Conservation (phyloP, 2,888 invertebrate genomes). For the Harpalus rufipes region DNA sequence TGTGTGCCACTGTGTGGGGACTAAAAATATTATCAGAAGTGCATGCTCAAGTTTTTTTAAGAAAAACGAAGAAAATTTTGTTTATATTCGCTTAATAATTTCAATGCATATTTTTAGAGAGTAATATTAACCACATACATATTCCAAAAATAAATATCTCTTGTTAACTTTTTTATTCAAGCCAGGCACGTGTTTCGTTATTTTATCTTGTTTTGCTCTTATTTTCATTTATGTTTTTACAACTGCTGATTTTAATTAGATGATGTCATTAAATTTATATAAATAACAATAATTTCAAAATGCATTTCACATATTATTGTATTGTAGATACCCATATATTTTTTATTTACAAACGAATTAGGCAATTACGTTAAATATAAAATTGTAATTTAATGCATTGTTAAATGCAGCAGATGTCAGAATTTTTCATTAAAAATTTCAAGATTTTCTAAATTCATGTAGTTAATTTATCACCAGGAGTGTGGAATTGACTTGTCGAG, state of each 20-base stretch:
- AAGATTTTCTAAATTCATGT: no score
- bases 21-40: no score
- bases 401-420: not conserved
- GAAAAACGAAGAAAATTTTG: not conserved
- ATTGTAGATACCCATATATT: conserved; percentile 18
- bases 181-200: conserved; percentile 15
- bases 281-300: not conserved
- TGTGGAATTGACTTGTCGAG: no score
- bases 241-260: conserved; percentile 17
- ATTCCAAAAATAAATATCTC: not conserved
- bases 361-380: not conserved
- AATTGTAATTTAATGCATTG: not conserved
- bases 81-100: not conserved
- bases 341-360: not conserved
- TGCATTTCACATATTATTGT: conserved; percentile 31
- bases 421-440: not conserved
- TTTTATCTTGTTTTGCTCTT: not conserved
- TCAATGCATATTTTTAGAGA: not conserved
- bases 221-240: conserved; percentile 12
- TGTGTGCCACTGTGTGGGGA: no score
- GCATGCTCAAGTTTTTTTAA: no score
- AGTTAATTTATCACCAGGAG: no score
- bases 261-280: conserved; percentile 12
- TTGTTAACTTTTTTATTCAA: not conserved
- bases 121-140: conserved; percentile 21